These are phyloP conservation scores for Anarrhichthys ocellatus DNA, from an alignment of 2,113 vertebrate genomes.

Conservation along the genomic window DNA sequence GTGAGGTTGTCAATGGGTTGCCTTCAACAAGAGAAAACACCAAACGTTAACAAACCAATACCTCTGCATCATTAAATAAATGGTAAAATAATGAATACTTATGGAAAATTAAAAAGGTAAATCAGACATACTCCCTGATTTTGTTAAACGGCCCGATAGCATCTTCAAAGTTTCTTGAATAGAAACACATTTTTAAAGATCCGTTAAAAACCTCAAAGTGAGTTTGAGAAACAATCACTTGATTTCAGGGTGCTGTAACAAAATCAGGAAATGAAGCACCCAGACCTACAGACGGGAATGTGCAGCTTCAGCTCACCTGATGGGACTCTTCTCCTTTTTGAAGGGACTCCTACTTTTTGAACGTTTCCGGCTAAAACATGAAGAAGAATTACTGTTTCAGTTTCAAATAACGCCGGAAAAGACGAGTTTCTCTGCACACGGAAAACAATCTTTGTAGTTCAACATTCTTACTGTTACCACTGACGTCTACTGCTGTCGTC, in stretches of 20 bases:
- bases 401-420: neutral
- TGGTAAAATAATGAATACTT: neutral
- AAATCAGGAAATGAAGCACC: neutral
- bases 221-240: neutral
- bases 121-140: neutral
- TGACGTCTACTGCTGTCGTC: neutral
- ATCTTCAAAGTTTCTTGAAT: constrained; percentile 11
- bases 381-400: neutral
- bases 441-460: neutral
- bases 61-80: neutral
- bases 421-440: no score
- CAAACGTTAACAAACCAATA: neutral
- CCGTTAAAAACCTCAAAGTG: constrained; percentile 4
- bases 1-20: constrained; percentile 98
- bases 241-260: neutral
- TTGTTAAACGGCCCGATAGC: constrained; percentile 2
- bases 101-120: neutral
- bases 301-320: constrained; percentile 85
- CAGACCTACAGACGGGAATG: no score
- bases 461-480: neutral
- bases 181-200: neutral
- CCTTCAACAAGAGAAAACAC: constrained; percentile 71
- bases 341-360: constrained; percentile 94
- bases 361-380: constrained; percentile 86
- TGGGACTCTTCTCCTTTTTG: constrained; percentile 96